phyloP scores from a whole-genome alignment of 2,797 vertebrate genomes.

The Dryobates pubescens region DNA sequence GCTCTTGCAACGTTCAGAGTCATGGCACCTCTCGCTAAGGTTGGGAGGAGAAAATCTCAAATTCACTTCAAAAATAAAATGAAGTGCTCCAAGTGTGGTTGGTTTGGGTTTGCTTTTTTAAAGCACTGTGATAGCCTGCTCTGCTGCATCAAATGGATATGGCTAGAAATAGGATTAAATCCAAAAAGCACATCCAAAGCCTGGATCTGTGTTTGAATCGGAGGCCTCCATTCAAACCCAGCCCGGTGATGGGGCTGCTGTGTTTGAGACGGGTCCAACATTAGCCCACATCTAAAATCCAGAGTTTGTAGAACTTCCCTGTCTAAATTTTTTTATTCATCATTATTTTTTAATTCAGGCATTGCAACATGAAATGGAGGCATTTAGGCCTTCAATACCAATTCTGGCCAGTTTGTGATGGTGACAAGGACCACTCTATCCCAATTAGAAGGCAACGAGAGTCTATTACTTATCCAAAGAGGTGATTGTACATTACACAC shows the following conservation, averaged over 20 bases:
- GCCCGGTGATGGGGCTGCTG: background rate
- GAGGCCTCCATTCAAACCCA: conserved; percentile 16
- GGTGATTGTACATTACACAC: conserved; percentile 7
- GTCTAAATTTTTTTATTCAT: background rate
- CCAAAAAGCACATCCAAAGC: conserved; percentile 38
- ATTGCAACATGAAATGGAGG: background rate
- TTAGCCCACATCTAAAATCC: background rate
- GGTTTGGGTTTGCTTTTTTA: background rate
- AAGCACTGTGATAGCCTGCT: conserved; percentile 16
- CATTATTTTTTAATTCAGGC: background rate
- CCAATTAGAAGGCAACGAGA: background rate
- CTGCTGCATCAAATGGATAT: conserved; percentile 18
- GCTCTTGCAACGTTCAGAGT: conserved; percentile 41
- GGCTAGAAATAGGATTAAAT: conserved; percentile 1
- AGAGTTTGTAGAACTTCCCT: background rate
- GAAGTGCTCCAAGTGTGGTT: background rate
- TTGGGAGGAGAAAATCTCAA: conserved; percentile 20
- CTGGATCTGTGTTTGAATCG: conserved; percentile 2
- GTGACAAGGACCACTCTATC: background rate
- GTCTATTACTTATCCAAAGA: background rate
- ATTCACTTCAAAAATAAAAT: background rate
- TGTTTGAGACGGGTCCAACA: background rate
- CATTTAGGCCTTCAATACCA: background rate
- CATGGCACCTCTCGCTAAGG: conserved; percentile 40
- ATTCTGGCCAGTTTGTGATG: background rate